Evolutionary conservation across 1,140 invertebrate genomes (phyloP).

Genomic region (Drosophila oshimai): DNA sequence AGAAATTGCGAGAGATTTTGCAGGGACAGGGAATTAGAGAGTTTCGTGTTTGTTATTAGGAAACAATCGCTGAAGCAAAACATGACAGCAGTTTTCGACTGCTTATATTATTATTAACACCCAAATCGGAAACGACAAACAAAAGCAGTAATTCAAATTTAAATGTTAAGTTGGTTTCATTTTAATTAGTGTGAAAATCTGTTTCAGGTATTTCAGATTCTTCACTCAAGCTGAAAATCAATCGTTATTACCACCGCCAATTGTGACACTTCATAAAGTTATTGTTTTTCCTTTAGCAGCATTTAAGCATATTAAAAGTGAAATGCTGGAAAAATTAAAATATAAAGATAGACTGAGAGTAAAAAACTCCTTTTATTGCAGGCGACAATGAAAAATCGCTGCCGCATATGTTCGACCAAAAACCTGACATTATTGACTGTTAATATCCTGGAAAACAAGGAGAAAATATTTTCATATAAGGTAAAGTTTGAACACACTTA

Average conservation of each 20-base stretch:
- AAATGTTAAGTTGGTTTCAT: constrained; percentile 8
- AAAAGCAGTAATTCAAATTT: constrained; percentile 12
- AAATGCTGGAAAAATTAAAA: constrained; percentile 37
- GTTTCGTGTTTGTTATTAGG: constrained; percentile 39
- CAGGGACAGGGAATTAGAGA: constrained; percentile 8
- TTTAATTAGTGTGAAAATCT: constrained; percentile 17
- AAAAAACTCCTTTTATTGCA: constrained; percentile 37
- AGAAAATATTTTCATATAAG: background rate
- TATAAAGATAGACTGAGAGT: constrained; percentile 1
- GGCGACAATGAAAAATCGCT: constrained; percentile 62
- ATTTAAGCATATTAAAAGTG: constrained; percentile 51
- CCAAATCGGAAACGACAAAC: constrained; percentile 41
- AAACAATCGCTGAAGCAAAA: constrained; percentile 35
- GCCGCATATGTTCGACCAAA: constrained; percentile 67
- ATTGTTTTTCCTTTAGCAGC: constrained; percentile 11
- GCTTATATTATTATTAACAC: constrained; percentile 56
- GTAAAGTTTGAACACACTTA: background rate
- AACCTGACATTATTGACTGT: constrained; percentile 77
- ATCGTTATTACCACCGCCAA: constrained; percentile 25
- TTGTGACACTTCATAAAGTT: constrained; percentile 32
- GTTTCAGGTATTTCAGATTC: background rate
- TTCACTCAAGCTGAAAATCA: constrained; percentile 22
- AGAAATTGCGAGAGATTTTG: constrained; percentile 11
- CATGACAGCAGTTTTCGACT: constrained; percentile 1
- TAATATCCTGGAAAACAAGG: constrained; percentile 47